Evolutionary conservation across 2,113 vertebrate species (phyloP), one percentile per base, ranked within the genome.

Genomic region (Leptocoma aspasia): DNA sequence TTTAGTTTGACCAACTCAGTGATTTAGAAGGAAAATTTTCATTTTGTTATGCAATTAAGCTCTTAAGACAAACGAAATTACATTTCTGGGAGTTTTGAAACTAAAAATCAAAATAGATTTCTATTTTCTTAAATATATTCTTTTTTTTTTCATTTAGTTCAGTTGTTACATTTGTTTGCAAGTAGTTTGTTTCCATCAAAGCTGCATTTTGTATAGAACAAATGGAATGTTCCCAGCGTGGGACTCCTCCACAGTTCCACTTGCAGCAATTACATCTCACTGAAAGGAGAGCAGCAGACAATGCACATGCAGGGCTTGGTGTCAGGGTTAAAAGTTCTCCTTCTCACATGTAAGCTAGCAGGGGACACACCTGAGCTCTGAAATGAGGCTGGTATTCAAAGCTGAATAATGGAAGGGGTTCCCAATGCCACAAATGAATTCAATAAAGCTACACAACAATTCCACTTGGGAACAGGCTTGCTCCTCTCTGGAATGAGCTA

Each of bases 401-500:
- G 41, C 64, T 64, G 31, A 91, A 89, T 66, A 92, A 92, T 56
- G 28, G 44, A 59, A 72, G 49, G 60, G 44, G 41, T 12, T 95
- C 89, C 39, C 41, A 37, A 11, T 2, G 11, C 39, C 69, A 84
- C 49, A 68, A 49, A 19, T 18, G 27, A 89, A 92, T 82, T 87
- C 77, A 79, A 52, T 79, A 75, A 50, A 63, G n/a, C 89, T 21
- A 31, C 27, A 60, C 60, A 93, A 77, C 76, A 89, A 64, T 64
- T 35, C 37, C 95, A 56, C 73, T 52, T 44, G 64, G 82, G 90
- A 96, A 89, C 26, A 44, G 0, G 4, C 52, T 42, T 31, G n/a
- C 57, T 90, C 27, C 50, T 92, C 41, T 92, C 60, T 44, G 77
- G 68, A 92, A 92, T 60, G 81, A 92, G 77, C 86, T 60, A 41